Percentiles rank a stretch among this genome's conserved stretches.
Evolutionary conservation across 2,888 invertebrate genomes (phyloP).

Genomic region (Pterostichus madidus): DNA sequence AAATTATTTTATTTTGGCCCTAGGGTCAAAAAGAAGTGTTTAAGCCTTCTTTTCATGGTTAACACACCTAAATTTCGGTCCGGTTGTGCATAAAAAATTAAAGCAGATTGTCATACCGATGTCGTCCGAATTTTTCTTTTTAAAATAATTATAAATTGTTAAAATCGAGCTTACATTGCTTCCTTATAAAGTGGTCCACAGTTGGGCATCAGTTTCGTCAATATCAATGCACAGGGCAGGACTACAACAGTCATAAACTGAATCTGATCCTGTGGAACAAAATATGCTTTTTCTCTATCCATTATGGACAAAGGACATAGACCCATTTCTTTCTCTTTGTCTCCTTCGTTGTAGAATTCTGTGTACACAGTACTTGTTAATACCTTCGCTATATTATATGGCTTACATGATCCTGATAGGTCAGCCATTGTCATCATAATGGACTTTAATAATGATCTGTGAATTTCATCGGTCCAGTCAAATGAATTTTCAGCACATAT

Average conservation of each 20-base stretch:
- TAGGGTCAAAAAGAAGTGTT: no score
- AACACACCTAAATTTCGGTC: no score
- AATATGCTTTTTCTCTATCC: conserved; percentile 80
- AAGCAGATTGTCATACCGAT: no score
- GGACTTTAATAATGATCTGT: conserved; percentile 80
- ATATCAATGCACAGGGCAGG: conserved; percentile 80
- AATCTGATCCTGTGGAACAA: conserved; percentile 83
- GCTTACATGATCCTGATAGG: conserved; percentile 81
- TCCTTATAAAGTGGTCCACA: conserved; percentile 78
- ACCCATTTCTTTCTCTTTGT: conserved; percentile 80
- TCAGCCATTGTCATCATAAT: conserved; percentile 82
- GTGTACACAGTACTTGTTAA: conserved; percentile 77
- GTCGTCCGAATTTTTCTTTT: no score
- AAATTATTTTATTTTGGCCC: no score
- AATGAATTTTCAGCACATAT: conserved; percentile 77
- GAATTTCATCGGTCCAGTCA: conserved; percentile 78
- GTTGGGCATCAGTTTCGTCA: conserved; percentile 79
- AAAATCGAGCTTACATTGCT: conserved; percentile 76
- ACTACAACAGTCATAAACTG: conserved; percentile 82
- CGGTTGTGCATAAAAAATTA: no score
- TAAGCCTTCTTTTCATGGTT: no score
- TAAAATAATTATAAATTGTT: no score
- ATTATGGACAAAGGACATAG: conserved; percentile 82
- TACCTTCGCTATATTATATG: conserved; percentile 79
- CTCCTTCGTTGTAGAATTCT: conserved; percentile 79